These are phyloP conservation scores for Alexandromys fortis DNA, from an alignment of 2,113 vertebrate genomes.

Conservation along the genomic window DNA sequence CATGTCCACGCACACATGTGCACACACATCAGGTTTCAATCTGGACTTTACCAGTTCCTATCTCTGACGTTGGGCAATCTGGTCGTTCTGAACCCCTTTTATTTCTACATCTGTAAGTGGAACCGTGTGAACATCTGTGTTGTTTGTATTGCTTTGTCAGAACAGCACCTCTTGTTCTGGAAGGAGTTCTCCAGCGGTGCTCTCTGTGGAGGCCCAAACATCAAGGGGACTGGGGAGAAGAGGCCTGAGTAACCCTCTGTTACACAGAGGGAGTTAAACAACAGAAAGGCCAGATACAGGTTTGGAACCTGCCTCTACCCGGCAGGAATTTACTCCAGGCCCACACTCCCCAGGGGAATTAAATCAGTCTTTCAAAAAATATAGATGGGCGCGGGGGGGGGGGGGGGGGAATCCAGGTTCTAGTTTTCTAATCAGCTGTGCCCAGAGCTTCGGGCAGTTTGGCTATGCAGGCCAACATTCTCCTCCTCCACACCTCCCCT, in stretches of 20 bases:
- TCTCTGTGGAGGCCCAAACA: not conserved
- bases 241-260: not conserved
- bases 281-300: not conserved
- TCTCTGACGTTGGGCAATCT: not conserved
- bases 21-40: not conserved
- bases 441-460: not conserved
- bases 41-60: not conserved
- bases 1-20: no score
- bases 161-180: not conserved
- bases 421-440: not conserved
- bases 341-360: slow-evolving; percentile 30
- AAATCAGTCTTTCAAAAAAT: not conserved
- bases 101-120: not conserved
- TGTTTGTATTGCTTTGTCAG: not conserved
- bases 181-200: not conserved
- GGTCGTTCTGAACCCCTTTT: not conserved
- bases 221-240: not conserved
- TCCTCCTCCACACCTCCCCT: not conserved
- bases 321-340: not conserved
- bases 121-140: not conserved
- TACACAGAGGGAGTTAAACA: slow-evolving; percentile 2
- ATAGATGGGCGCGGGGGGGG: not conserved
- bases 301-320: not conserved
- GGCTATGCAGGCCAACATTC: not conserved
- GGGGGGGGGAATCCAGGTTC: not conserved